A percentile compares a stretch with the other conserved stretches of the same genome.
phyloP scores from a whole-genome alignment of 92 coral and sea anemone genomes.

The Galaxea fascicularis region DNA sequence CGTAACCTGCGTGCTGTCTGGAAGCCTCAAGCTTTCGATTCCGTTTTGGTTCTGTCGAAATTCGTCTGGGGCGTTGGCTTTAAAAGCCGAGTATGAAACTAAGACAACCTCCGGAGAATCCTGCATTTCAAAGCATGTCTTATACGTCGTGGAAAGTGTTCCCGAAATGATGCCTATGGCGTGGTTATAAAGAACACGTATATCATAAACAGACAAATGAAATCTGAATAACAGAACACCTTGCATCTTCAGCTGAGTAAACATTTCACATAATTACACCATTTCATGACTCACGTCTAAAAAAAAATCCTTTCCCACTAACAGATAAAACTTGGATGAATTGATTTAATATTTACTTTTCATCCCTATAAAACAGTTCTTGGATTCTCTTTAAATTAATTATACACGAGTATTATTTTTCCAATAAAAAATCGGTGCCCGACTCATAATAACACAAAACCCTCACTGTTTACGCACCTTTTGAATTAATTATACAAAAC shows the following conservation, averaged over 20 bases:
- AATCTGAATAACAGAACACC: neutral
- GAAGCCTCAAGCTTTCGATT: slow-evolving; percentile 41
- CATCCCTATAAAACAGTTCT: neutral
- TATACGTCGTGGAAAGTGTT: neutral
- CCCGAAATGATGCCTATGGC: neutral
- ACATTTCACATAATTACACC: neutral
- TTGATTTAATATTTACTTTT: neutral
- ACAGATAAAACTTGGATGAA: too few relatives aligned
- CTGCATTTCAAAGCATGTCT: slow-evolving; percentile 11
- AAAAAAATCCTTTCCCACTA: neutral
- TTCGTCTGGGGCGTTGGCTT: slow-evolving; percentile 68
- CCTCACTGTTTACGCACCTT: slow-evolving; percentile 2
- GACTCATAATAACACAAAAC: neutral
- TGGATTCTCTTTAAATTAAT: neutral
- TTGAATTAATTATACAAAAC: neutral
- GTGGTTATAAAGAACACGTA: neutral
- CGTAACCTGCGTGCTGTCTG: slow-evolving; percentile 56
- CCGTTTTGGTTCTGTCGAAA: slow-evolving; percentile 32
- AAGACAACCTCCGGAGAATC: slow-evolving; percentile 52
- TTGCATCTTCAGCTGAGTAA: slow-evolving; percentile 29
- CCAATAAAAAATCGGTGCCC: neutral
- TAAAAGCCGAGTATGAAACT: slow-evolving; percentile 70
- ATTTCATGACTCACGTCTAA: neutral
- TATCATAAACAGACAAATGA: neutral
- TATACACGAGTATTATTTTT: neutral